Percentiles rank a stretch among this genome's conserved stretches.
These are phyloP conservation scores for Rhinichthys klamathensis DNA, from an alignment of 2,113 vertebrate species.

Conservation along the genomic window DNA sequence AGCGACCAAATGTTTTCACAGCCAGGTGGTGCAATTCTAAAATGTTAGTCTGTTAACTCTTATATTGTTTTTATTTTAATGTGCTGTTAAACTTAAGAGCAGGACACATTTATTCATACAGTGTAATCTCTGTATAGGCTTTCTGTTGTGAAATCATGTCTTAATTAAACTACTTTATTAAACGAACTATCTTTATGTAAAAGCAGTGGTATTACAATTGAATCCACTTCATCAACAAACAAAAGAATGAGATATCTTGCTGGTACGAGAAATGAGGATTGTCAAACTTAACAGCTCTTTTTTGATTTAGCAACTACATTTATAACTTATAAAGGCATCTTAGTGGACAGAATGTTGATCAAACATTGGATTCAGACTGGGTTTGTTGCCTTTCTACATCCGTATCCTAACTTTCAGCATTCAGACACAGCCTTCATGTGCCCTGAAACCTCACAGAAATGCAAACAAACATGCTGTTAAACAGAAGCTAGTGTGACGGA, in stretches of 20 bases:
- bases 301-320: not conserved
- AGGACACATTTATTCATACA: no score
- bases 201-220: not conserved
- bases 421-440: not conserved
- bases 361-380: no score
- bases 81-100: no score
- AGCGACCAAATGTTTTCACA: not conserved
- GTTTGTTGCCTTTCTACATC: not conserved
- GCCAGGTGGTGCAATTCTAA: not conserved
- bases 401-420: not conserved
- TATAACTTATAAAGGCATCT: no score
- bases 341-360: no score
- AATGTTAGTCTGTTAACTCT: not conserved
- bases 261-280: no score
- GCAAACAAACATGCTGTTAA: slow-evolving; percentile 11
- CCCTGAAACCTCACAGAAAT: not conserved
- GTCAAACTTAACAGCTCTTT: no score
- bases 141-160: not conserved
- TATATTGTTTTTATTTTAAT: not conserved
- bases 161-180: not conserved
- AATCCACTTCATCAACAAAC: not conserved
- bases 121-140: not conserved
- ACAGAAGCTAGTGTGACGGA: slow-evolving; percentile 4
- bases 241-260: no score
- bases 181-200: no score